Evolutionary conservation across 2,797 vertebrate species (phyloP).

Genomic region (Ptychadena robeensis): DNA sequence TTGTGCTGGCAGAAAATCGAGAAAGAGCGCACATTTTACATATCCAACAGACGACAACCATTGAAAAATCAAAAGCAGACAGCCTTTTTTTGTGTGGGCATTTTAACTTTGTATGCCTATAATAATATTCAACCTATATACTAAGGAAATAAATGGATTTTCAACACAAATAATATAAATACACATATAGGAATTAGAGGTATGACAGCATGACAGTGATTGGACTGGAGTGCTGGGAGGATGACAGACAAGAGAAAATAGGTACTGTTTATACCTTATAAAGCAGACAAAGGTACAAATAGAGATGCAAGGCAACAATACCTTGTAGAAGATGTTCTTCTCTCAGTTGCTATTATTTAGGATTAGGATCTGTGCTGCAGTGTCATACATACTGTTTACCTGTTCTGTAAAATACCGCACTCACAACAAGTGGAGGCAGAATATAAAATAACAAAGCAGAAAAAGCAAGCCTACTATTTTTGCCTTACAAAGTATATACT

Average conservation of each 20-base stretch:
- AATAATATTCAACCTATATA: not conserved
- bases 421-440: slow-evolving; percentile 6
- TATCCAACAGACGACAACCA: not conserved
- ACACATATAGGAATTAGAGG: not conserved
- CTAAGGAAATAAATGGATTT: not conserved
- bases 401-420: slow-evolving; percentile 7
- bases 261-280: slow-evolving; percentile 20
- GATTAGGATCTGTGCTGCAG: slow-evolving; percentile 5
- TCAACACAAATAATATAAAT: not conserved
- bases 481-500: slow-evolving; percentile 2
- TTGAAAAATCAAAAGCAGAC: not conserved
- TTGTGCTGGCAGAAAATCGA: slow-evolving; percentile 26
- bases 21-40: slow-evolving; percentile 3
- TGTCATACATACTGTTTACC: slow-evolving; percentile 27
- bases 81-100: not conserved
- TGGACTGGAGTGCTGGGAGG: not conserved
- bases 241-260: slow-evolving; percentile 5
- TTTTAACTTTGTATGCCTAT: not conserved
- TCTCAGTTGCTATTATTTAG: slow-evolving; percentile 17
- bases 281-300: slow-evolving; percentile 33
- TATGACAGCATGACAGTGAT: slow-evolving; percentile 3
- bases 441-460: slow-evolving; percentile 20
- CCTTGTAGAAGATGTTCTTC: slow-evolving; percentile 10
- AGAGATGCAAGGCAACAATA: slow-evolving; percentile 26
- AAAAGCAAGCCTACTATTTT: slow-evolving; percentile 15